phyloP scores from a whole-genome alignment of 2,888 invertebrate genomes.

The Acronicta leporina region DNA sequence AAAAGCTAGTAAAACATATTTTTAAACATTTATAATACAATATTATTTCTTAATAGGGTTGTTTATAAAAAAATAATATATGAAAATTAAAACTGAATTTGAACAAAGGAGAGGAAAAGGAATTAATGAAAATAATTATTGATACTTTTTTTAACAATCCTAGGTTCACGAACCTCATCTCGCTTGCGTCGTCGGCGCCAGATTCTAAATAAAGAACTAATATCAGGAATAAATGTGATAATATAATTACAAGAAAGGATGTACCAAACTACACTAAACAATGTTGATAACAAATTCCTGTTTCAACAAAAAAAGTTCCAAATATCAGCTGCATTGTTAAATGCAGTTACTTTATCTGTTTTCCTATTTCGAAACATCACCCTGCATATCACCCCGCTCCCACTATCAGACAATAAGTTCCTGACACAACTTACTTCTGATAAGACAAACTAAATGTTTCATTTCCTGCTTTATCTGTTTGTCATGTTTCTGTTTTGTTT shows the following conservation, averaged over 20 bases:
- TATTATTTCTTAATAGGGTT: too few species aligned
- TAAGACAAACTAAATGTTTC: conserved; percentile 44
- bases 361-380: conserved; percentile 47
- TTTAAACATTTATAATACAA: too few species aligned
- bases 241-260: conserved; percentile 1
- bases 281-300: neutral
- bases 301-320: conserved; percentile 14
- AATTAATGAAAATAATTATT: too few species aligned
- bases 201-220: too few species aligned
- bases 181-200: too few species aligned
- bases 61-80: too few species aligned
- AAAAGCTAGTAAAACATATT: too few species aligned
- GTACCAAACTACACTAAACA: conserved; percentile 1
- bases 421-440: conserved; percentile 33
- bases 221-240: neutral
- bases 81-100: too few species aligned
- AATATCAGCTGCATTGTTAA: conserved; percentile 9
- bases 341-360: conserved; percentile 34
- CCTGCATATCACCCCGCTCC: conserved; percentile 19
- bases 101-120: too few species aligned
- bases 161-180: too few species aligned
- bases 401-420: conserved; percentile 36
- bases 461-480: conserved; percentile 51
- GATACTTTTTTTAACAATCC: too few species aligned
- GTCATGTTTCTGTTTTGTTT: conserved; percentile 42